phyloP scores from a whole-genome alignment of 2,888 invertebrate genomes.

The Cheilosia grossa region DNA sequence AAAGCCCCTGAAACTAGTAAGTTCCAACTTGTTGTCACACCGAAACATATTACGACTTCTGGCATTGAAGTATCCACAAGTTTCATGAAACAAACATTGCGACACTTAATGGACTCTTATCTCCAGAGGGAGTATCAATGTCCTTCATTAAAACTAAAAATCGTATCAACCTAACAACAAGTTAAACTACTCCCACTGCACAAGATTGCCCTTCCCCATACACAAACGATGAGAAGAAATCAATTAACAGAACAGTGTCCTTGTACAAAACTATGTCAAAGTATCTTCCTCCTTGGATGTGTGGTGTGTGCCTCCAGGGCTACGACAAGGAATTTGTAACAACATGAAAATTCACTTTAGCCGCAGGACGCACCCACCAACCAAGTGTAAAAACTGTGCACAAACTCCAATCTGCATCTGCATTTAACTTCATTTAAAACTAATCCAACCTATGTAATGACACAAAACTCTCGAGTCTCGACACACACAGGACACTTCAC shows the following conservation, averaged over 20 bases:
- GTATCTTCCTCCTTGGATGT: constrained; percentile 14
- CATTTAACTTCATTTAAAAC: constrained; percentile 70
- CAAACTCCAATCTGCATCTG: constrained; percentile 48
- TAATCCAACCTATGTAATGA: constrained; percentile 54
- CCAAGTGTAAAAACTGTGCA: constrained; percentile 9
- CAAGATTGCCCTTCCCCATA: not conserved
- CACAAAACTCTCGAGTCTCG: constrained; percentile 27
- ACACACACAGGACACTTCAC: not conserved
- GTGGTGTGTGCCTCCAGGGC: not conserved
- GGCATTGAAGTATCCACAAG: no score
- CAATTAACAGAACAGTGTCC: constrained; percentile 40
- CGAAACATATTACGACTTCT: no score
- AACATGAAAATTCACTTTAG: constrained; percentile 69
- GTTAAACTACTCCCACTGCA: not conserved
- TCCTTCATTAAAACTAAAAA: constrained; percentile 1
- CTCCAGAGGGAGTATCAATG: not conserved
- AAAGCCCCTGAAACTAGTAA: no score
- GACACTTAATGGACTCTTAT: not conserved
- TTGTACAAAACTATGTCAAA: constrained; percentile 52
- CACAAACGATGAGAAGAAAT: constrained; percentile 14
- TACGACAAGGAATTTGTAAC: constrained; percentile 57
- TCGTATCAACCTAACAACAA: not conserved
- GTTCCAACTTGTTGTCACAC: no score
- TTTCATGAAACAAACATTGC: no score
- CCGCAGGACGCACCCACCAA: constrained; percentile 61